phyloP scores from a whole-genome alignment of 2,888 invertebrate species.

The Aporophyla lueneburgensis region DNA sequence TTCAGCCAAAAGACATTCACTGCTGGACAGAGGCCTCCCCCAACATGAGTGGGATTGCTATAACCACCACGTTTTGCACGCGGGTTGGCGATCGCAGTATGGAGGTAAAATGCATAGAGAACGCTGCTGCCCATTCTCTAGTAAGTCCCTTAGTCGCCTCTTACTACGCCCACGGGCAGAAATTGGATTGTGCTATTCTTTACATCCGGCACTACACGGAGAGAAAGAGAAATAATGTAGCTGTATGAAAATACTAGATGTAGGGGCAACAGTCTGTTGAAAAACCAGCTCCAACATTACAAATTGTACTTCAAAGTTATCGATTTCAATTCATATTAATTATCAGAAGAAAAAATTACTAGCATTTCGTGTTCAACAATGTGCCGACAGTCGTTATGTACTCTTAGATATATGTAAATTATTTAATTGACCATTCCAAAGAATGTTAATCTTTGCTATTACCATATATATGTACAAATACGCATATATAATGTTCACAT shows the following conservation, averaged over 20 bases:
- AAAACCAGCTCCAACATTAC: background rate
- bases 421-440: slow-evolving; percentile 56
- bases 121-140: too few species aligned
- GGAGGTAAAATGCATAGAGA: too few species aligned
- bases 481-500: slow-evolving; percentile 37
- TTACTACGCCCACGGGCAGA: too few species aligned
- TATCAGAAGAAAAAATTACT: slow-evolving; percentile 23
- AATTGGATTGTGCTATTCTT: too few species aligned
- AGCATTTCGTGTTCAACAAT: background rate
- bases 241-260: background rate
- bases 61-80: too few species aligned
- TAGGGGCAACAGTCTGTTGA: background rate
- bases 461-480: slow-evolving; percentile 42
- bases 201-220: too few species aligned
- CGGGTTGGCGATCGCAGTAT: too few species aligned
- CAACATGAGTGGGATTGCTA: too few species aligned
- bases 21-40: too few species aligned
- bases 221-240: too few species aligned
- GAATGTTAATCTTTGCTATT: slow-evolving; percentile 41
- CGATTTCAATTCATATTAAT: slow-evolving; percentile 18
- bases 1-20: too few species aligned
- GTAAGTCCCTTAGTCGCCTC: too few species aligned
- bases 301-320: background rate
- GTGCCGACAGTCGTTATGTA: slow-evolving; percentile 31
- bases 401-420: slow-evolving; percentile 44